phyloP scores from a whole-genome alignment of 2,113 vertebrate species.

The Sinocyclocheilus anshuiensis region DNA sequence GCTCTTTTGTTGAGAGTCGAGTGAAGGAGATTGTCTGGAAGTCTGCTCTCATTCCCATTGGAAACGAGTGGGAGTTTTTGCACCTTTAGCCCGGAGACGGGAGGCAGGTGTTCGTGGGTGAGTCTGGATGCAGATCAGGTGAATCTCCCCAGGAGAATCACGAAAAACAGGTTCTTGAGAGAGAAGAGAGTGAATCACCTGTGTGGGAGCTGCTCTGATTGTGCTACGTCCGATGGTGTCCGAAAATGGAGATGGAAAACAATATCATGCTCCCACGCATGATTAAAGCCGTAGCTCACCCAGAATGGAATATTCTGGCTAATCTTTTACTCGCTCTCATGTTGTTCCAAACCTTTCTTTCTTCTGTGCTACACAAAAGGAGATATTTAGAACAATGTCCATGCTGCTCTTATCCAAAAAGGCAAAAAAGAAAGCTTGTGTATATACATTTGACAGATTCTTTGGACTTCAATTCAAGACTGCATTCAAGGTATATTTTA shows the following conservation, averaged over 20 bases:
- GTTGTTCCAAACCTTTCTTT: background rate
- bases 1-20: constrained; percentile 5
- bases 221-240: background rate
- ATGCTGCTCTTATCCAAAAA: background rate
- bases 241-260: background rate
- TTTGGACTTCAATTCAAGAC: background rate
- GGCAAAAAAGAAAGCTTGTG: background rate
- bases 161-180: background rate
- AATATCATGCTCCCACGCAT: background rate
- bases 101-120: constrained; percentile 35
- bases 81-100: background rate
- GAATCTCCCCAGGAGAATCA: constrained; percentile 6
- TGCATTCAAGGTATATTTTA: background rate
- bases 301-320: background rate
- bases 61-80: constrained; percentile 15
- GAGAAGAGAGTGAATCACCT: constrained; percentile 22
- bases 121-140: constrained; percentile 23
- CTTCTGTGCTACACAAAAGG: background rate
- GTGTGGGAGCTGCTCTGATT: constrained; percentile 10
- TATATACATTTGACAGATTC: background rate
- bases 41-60: background rate
- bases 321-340: background rate
- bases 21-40: background rate
- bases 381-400: background rate
- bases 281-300: background rate